Evolutionary conservation across 1,140 invertebrate species (phyloP), one percentile per base, ranked within the genome.

Genomic region (Homalodisca vitripennis): DNA sequence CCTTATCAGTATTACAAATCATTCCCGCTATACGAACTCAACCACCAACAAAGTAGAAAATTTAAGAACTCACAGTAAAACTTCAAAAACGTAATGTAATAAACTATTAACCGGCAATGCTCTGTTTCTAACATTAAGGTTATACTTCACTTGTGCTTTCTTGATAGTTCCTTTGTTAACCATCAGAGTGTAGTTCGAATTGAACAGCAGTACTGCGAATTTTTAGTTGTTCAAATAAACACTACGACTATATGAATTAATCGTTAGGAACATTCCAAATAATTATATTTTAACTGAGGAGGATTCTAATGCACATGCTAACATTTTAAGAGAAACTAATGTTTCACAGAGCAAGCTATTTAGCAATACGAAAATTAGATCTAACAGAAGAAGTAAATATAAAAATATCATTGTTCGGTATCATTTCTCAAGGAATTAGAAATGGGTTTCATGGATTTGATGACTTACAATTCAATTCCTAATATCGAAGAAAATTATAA

Each of bases 391-490:
- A 27, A 26, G 6, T 27, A 60, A 60, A 27, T 60, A 60, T n/a
- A n/a, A n/a, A 53, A 13, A 53, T 22, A 53, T 60, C 12, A 64
- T 32, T 14, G 2, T 24, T 20, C 22, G 3, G 14, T 26, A 6
- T 32, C 32, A 30, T 60, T 26, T 12, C 3, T 24, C 0, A 32
- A n/a, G 24, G 30, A n/a, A 60, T 66, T 34, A 41, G 64, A 66
- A 14, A 47, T 66, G 26, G 64, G 64, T 24, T 48, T 66, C 14
- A 6, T 24, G 12, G 32, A 29, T 46, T 51, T 71, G n/a, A n/a
- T 48, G 29, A 64, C 57, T 3, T 62, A 63, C 65, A 71, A 67
- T 26, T 31, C 53, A 3, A 67, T 71, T 26, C 65, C 65, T 2
- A 71, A 67, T 26, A 53, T 71, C 13, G 41, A 67, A 20, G 32